Evolutionary conservation across 1,140 invertebrate species (phyloP), one percentile per base, ranked within the genome.

Genomic region (Laupala kohalensis): DNA sequence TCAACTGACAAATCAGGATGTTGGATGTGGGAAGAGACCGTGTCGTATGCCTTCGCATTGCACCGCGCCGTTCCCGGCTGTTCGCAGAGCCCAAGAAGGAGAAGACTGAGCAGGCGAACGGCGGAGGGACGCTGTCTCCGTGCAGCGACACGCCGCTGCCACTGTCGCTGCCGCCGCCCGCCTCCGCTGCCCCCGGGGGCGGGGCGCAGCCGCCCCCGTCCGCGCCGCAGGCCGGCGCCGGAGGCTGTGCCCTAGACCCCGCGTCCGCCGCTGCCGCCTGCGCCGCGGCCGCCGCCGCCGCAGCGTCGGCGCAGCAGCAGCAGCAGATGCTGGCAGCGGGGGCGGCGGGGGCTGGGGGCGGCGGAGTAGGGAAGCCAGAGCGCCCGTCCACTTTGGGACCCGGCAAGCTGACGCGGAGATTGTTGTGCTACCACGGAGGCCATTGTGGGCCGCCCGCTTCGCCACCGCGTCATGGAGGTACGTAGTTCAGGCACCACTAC

Each of bases 61-160:
- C 37, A 53, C 37, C 1, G 37, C 1, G 1, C 9, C 30, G 30
- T 37, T 6, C 37, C 19, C 37, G 1, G 9, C 9, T 53, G 37
- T 53, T 88, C 87, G 71, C 88, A 93, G 91, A 92, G 86, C 89
- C 90, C 86, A 92, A 91, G 86, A 92, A 92, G 87, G 91, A 93
- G 83, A 93, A 92, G 86, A 89, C 87, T 88, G 91, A 93, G 84
- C 89, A 88, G 84, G 82, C 82, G 78, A 88, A 88, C 83, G 87
- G 87, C 77, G 83, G 84, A 75, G 87, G 87, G 77, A 83, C 84
- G 75, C 79, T 87, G 77, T 86, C 86, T 77, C 83, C 86, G 73
- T 86, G 82, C 77, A 83, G 81, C 76, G 86, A 86, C 70, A 81
- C 81, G 73, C 82, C 82, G 77, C 81, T 83, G 77, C 80, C 80